phyloP scores from a whole-genome alignment of 64 coral and sea anemone genomes.

The Trachythela sp. region DNA sequence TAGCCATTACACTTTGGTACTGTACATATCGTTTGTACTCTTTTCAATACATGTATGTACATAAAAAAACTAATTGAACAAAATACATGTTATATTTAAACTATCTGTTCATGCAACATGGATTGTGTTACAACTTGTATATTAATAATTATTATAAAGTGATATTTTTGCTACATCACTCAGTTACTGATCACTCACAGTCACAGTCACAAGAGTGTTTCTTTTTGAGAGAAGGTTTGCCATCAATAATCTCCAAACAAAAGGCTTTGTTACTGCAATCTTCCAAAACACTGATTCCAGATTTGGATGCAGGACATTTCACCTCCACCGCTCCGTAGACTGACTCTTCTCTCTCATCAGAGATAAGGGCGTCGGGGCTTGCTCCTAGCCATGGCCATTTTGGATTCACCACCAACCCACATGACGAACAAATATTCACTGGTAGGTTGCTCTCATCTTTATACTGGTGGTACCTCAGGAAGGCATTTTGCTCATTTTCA shows the following conservation, averaged over 20 bases:
- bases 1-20: too few species aligned
- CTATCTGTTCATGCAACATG: neutral
- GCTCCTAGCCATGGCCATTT: too few species aligned
- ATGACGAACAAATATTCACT: neutral
- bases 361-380: too few species aligned
- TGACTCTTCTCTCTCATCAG: neutral
- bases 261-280: neutral
- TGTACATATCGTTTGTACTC: neutral
- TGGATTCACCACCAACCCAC: neutral
- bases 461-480: neutral
- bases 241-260: too few species aligned
- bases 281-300: neutral
- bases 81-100: neutral
- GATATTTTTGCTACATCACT: neutral
- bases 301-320: constrained; percentile 21
- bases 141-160: neutral
- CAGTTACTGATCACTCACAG: constrained; percentile 11
- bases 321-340: neutral
- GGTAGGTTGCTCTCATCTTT: neutral
- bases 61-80: constrained; percentile 17
- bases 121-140: neutral
- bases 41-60: neutral
- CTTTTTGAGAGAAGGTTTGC: too few species aligned
- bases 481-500: too few species aligned
- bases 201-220: neutral